Conservation (phyloP, 64 coral and sea anemone genomes). For the Stichodactyla helianthus region DNA sequence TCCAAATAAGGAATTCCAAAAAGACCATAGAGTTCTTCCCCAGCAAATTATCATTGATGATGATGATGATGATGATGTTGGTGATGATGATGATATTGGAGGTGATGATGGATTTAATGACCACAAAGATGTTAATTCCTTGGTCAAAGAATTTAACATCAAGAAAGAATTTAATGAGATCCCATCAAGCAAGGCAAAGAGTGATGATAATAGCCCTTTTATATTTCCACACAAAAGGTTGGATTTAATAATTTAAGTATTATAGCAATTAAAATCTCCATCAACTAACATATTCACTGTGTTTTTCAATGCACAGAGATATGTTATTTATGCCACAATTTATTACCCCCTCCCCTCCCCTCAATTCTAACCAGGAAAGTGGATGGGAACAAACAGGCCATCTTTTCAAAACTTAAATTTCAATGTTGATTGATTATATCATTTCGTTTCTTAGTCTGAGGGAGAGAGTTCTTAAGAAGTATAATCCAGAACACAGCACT, state of each 20-base stretch:
- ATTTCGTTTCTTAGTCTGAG: conserved; percentile 35
- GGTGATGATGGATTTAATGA: not conserved
- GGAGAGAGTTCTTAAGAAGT: conserved; percentile 49
- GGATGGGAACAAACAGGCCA: too few species aligned
- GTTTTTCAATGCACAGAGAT: too few species aligned
- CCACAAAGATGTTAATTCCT: not conserved
- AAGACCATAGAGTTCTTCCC: not conserved
- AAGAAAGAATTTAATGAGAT: not conserved
- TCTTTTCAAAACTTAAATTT: too few species aligned
- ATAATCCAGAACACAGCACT: conserved; percentile 19
- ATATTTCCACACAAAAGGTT: not conserved
- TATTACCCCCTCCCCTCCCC: too few species aligned
- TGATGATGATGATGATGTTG: not conserved
- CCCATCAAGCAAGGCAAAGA: not conserved
- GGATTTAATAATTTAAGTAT: not conserved
- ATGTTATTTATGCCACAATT: too few species aligned
- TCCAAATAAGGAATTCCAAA: not conserved
- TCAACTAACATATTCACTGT: too few species aligned
- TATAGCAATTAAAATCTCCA: not conserved
- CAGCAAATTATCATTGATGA: not conserved
- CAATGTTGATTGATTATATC: too few species aligned
- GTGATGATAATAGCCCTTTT: not conserved
- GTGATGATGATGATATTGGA: not conserved
- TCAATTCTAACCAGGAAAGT: too few species aligned
- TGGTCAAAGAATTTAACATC: not conserved